A percentile compares a stretch with the other conserved stretches of the same genome.
phyloP scores from a whole-genome alignment of 2,888 invertebrate species.

The Folsomia manolachei region DNA sequence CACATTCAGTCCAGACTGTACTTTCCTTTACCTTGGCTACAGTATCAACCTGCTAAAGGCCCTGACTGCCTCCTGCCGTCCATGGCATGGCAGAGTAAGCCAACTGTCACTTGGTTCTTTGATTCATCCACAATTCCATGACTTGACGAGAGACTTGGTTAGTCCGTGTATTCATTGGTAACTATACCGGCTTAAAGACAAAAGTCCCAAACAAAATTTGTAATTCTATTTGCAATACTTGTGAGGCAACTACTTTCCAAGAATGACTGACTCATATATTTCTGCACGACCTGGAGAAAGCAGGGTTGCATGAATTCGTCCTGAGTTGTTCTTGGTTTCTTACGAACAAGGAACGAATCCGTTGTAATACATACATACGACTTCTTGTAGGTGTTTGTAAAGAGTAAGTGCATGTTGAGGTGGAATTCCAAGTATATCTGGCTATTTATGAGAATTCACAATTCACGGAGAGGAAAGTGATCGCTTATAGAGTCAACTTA shows the following conservation, averaged over 20 bases:
- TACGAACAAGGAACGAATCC: neutral
- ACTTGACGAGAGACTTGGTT: too few relatives aligned
- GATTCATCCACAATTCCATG: neutral
- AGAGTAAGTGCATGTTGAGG: constrained; percentile 1
- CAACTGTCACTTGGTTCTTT: neutral
- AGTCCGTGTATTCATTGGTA: too few relatives aligned
- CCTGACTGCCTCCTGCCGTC: too few relatives aligned
- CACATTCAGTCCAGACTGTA: neutral
- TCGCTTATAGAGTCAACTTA: neutral
- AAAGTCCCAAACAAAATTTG: too few relatives aligned
- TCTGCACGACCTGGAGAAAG: neutral
- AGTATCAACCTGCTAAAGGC: neutral
- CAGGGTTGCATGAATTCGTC: neutral
- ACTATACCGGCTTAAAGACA: too few relatives aligned
- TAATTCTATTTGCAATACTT: too few relatives aligned
- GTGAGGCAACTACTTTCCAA: too few relatives aligned
- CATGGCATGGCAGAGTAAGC: too few relatives aligned
- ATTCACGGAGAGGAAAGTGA: constrained; percentile 2
- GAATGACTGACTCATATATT: neutral
- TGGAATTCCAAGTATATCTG: constrained; percentile 8
- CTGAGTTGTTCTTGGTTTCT: neutral
- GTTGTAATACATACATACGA: neutral
- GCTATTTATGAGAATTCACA: constrained; percentile 10
- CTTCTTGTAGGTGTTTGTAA: neutral
- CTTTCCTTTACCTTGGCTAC: constrained; percentile 1